phyloP scores from a whole-genome alignment of 2,797 vertebrate genomes.

The Poecilia gillii region DNA sequence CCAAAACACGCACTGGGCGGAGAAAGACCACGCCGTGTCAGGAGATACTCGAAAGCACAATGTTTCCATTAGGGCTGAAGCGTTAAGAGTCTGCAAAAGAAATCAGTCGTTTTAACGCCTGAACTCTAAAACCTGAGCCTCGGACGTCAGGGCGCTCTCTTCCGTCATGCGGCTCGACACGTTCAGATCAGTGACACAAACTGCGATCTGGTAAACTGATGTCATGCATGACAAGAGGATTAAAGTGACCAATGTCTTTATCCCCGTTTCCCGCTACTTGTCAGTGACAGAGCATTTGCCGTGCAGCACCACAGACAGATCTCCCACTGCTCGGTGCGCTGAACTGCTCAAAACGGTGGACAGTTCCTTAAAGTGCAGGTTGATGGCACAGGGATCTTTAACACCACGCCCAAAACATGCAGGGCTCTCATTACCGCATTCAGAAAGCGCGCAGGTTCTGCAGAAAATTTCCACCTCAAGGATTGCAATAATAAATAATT shows the following conservation, averaged over 20 bases:
- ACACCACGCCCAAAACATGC: slow-evolving; percentile 13
- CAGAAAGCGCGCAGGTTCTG: slow-evolving; percentile 20
- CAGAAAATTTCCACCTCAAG: slow-evolving; percentile 10
- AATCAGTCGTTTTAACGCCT: slow-evolving; percentile 28
- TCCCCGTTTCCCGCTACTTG: slow-evolving; percentile 6
- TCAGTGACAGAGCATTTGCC: not conserved
- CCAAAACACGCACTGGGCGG: slow-evolving; percentile 45
- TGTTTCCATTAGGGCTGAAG: slow-evolving; percentile 25
- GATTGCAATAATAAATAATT: slow-evolving; percentile 11
- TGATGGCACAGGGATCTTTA: slow-evolving; percentile 5
- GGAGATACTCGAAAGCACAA: slow-evolving; percentile 47
- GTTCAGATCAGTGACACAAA: slow-evolving; percentile 12
- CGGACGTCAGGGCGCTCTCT: slow-evolving; percentile 10
- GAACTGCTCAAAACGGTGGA: slow-evolving; percentile 53
- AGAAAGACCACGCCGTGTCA: slow-evolving; percentile 36
- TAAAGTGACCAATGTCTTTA: slow-evolving; percentile 1
- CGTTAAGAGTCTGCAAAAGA: slow-evolving; percentile 25
- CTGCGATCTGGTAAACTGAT: slow-evolving; percentile 25
- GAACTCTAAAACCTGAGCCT: slow-evolving; percentile 11
- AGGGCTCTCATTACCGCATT: slow-evolving; percentile 37
- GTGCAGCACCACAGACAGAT: slow-evolving; percentile 56
- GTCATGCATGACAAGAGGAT: slow-evolving; percentile 21
- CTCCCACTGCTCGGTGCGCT: not conserved
- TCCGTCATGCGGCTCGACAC: not conserved
- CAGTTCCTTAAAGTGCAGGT: slow-evolving; percentile 36